Evolutionary conservation across 2,113 vertebrate species (phyloP).

Genomic region (Pluvianellus socialis): DNA sequence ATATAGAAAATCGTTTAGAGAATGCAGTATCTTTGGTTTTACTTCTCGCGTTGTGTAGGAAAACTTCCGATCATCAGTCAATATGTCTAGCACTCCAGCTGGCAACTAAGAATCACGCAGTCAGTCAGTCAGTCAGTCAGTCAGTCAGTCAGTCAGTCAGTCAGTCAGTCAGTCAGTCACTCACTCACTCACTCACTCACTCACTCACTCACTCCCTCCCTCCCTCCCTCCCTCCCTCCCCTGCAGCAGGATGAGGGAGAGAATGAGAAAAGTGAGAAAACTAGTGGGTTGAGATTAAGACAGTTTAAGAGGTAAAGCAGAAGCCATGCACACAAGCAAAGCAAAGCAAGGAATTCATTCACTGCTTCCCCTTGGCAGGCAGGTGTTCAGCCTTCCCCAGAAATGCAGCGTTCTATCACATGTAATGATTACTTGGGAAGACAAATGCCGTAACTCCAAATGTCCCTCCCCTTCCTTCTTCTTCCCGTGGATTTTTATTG

Average conservation of each 20-base stretch:
- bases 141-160: too few relatives aligned
- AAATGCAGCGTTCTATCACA: background rate
- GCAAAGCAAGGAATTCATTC: too few relatives aligned
- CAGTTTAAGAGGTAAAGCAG: background rate
- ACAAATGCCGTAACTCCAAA: background rate
- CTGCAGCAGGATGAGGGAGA: background rate
- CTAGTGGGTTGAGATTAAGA: background rate
- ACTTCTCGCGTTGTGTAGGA: background rate
- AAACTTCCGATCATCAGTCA: background rate
- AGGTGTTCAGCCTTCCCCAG: background rate
- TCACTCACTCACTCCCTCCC: background rate
- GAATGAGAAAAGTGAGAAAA: background rate
- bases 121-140: too few relatives aligned
- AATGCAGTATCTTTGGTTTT: background rate
- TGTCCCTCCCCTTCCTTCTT: background rate
- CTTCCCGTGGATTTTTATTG: background rate
- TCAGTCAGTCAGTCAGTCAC: too few relatives aligned
- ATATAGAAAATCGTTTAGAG: background rate
- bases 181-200: too few relatives aligned
- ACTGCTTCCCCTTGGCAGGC: too few relatives aligned
- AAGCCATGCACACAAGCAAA: background rate
- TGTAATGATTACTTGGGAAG: background rate
- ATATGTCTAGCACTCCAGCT: background rate
- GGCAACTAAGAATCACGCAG: background rate
- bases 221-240: too few relatives aligned